These are phyloP conservation scores for Adineta ricciae DNA, from an alignment of 2,888 invertebrate species.

Conservation along the genomic window DNA sequence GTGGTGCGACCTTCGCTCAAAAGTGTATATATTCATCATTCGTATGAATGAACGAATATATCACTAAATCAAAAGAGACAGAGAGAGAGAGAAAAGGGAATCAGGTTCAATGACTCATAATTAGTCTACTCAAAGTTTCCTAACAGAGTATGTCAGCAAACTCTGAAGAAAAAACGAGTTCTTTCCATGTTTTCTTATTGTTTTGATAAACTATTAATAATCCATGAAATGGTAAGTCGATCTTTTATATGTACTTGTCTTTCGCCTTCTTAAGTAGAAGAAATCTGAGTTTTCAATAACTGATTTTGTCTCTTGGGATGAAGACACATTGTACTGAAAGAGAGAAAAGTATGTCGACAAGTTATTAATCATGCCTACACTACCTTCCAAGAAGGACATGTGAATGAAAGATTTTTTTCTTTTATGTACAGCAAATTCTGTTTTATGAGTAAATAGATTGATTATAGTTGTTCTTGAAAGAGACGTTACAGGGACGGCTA, in stretches of 20 bases:
- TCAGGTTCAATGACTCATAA: neutral
- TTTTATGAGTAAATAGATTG: neutral
- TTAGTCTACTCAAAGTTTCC: neutral
- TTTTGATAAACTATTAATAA: neutral
- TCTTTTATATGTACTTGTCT: neutral
- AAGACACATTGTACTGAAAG: too few species aligned
- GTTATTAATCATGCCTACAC: neutral
- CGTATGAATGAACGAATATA: neutral
- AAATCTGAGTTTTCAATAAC: too few species aligned
- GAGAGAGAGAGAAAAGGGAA: too few species aligned
- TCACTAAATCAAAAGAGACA: neutral
- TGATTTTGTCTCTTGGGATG: too few species aligned
- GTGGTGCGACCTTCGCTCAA: conserved; percentile 9
- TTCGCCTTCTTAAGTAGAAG: too few species aligned
- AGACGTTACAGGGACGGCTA: neutral
- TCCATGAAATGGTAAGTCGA: neutral
- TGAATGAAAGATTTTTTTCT: neutral
- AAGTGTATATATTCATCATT: neutral
- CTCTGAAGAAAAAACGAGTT: neutral
- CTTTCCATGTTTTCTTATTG: neutral
- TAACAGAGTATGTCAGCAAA: neutral
- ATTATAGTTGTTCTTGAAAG: neutral
- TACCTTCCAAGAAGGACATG: neutral
- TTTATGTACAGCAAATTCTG: neutral
- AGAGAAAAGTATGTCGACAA: neutral